phyloP scores from a whole-genome alignment of 2,113 vertebrate genomes.

The Xyliphius kryptos region DNA sequence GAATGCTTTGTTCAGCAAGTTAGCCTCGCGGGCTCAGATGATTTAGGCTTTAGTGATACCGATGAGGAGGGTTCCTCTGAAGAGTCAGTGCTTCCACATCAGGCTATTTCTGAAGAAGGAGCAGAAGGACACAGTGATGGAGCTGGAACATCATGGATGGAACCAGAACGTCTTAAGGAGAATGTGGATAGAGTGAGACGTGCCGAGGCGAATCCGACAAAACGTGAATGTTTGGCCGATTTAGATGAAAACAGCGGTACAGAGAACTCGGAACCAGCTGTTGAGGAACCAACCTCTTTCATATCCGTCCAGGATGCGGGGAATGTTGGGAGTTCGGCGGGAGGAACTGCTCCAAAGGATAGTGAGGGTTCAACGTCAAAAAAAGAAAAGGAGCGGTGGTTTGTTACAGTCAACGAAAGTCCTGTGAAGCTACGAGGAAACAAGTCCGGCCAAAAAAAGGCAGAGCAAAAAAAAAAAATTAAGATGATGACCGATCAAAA shows the following conservation, averaged over 20 bases:
- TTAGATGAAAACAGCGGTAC: not conserved
- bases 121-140: no score
- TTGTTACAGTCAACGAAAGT: slow-evolving; percentile 58
- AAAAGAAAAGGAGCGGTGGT: slow-evolving; percentile 63
- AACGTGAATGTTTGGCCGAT: not conserved
- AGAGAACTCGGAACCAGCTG: slow-evolving; percentile 2
- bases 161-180: no score
- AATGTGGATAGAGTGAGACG: no score
- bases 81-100: no score
- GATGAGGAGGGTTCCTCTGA: slow-evolving; percentile 56
- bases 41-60: slow-evolving; percentile 72
- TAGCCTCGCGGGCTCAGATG: slow-evolving; percentile 71
- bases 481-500: slow-evolving; percentile 2
- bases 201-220: no score
- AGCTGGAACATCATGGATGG: no score
- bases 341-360: slow-evolving; percentile 11
- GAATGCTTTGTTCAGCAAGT: slow-evolving; percentile 73
- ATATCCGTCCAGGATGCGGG: slow-evolving; percentile 7
- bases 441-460: slow-evolving; percentile 53
- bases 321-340: slow-evolving; percentile 11
- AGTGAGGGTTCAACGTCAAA: slow-evolving; percentile 6
- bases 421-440: slow-evolving; percentile 18
- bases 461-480: slow-evolving; percentile 46
- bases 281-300: not conserved
- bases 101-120: no score